Evolutionary conservation across 2,113 vertebrate species (phyloP).

Genomic region (Ranitomeya variabilis): DNA sequence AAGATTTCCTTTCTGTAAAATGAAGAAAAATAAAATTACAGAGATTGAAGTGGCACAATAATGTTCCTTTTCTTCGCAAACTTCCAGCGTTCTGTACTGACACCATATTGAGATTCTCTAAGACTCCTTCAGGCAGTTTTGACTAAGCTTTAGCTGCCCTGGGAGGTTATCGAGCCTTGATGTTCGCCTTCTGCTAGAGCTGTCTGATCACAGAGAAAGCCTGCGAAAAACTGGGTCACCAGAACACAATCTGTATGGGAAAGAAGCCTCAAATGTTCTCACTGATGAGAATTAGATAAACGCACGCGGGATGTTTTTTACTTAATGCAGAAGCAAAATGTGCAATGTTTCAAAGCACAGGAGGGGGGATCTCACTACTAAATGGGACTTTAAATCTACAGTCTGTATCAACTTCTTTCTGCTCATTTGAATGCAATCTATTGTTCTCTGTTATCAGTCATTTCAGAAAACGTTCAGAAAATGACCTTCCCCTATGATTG

Average conservation of each 20-base stretch:
- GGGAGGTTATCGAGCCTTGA: conserved; percentile 24
- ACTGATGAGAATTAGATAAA: neutral
- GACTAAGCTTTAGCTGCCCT: conserved; percentile 19
- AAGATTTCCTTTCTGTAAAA: neutral
- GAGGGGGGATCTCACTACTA: neutral
- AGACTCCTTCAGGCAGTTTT: conserved; percentile 14
- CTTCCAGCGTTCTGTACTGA: neutral
- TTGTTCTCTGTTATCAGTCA: neutral
- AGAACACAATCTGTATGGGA: conserved; percentile 7
- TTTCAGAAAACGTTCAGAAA: neutral
- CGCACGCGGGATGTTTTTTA: neutral
- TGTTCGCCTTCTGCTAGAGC: conserved; percentile 21
- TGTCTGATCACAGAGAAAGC: conserved; percentile 28
- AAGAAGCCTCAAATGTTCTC: neutral
- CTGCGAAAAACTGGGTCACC: conserved; percentile 7
- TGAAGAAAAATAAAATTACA: neutral
- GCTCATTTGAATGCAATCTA: neutral
- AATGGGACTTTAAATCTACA: neutral
- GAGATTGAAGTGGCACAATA: neutral
- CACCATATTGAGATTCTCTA: conserved; percentile 29
- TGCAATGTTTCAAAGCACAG: neutral
- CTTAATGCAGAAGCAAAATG: neutral
- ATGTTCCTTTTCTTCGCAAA: conserved; percentile 1
- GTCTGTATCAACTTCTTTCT: neutral
- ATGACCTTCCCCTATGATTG: no score